phyloP scores from a whole-genome alignment of 2,113 vertebrate genomes.

The Chitala chitala region DNA sequence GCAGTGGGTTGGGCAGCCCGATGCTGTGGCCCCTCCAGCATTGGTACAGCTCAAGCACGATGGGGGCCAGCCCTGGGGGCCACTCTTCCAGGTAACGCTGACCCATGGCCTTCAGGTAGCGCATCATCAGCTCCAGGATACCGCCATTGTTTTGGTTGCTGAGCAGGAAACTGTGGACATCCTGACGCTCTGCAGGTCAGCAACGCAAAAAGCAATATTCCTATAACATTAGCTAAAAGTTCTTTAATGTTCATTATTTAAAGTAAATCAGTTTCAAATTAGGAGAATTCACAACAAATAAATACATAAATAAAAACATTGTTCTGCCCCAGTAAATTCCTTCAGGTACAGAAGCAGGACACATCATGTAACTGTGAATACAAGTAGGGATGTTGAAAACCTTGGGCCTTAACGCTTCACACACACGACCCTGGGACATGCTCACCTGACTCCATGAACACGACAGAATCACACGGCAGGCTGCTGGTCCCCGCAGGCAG shows the following conservation, averaged over 20 bases:
- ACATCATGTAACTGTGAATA: neutral
- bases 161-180: constrained; percentile 83
- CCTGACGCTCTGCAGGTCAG: constrained; percentile 73
- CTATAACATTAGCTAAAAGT: neutral
- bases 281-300: too few species aligned
- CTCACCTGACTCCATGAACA: constrained; percentile 84
- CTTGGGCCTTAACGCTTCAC: too few species aligned
- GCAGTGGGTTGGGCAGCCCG: constrained; percentile 84
- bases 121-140: constrained; percentile 87
- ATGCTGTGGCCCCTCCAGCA: constrained; percentile 87
- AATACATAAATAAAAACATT: too few species aligned
- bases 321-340: too few species aligned
- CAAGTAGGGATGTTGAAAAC: neutral
- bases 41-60: constrained; percentile 79
- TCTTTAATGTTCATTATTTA: too few species aligned
- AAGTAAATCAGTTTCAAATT: too few species aligned
- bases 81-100: constrained; percentile 81
- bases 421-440: too few species aligned
- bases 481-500: constrained; percentile 60
- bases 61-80: constrained; percentile 76
- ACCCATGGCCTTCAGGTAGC: constrained; percentile 84
- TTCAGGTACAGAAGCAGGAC: too few species aligned
- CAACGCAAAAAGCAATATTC: neutral
- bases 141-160: constrained; percentile 83
- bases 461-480: constrained; percentile 68